Percentiles rank a stretch among this genome's conserved stretches.
Evolutionary conservation across 2,113 vertebrate genomes (phyloP).

Genomic region (Noturus placidus): DNA sequence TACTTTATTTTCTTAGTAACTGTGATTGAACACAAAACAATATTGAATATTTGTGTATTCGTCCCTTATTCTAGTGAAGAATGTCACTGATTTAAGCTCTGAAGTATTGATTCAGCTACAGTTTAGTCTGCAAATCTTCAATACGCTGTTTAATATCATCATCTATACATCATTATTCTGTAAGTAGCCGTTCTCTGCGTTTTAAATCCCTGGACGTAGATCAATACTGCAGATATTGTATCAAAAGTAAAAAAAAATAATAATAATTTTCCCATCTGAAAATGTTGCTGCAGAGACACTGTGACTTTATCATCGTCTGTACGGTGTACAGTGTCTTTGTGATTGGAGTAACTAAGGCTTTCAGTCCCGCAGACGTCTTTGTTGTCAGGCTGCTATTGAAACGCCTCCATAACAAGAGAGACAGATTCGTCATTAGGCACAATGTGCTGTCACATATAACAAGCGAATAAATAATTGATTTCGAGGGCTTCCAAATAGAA

Average conservation of each 20-base stretch:
- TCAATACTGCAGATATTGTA: background rate
- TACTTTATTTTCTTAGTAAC: background rate
- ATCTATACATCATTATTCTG: background rate
- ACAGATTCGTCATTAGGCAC: conserved; percentile 39
- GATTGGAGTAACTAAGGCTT: background rate
- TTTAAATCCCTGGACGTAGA: background rate
- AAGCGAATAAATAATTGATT: conserved; percentile 39
- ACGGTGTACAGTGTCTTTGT: conserved; percentile 1
- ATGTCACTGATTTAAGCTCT: background rate
- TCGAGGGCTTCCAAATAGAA: conserved; percentile 20
- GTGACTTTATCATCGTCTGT: background rate
- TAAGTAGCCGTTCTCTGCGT: background rate
- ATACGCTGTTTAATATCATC: background rate
- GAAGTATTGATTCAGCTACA: background rate
- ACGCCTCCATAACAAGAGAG: conserved; percentile 36
- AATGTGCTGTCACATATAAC: conserved; percentile 44
- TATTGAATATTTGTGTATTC: background rate
- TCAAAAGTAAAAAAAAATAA: background rate
- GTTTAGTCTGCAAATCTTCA: background rate
- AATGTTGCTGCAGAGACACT: background rate
- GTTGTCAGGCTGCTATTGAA: conserved; percentile 48
- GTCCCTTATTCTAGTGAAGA: background rate
- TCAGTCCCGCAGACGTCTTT: conserved; percentile 12
- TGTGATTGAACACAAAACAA: background rate
- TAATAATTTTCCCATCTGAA: background rate